phyloP scores from a whole-genome alignment of 2,888 invertebrate genomes.

The Pyrrhosoma nymphula region DNA sequence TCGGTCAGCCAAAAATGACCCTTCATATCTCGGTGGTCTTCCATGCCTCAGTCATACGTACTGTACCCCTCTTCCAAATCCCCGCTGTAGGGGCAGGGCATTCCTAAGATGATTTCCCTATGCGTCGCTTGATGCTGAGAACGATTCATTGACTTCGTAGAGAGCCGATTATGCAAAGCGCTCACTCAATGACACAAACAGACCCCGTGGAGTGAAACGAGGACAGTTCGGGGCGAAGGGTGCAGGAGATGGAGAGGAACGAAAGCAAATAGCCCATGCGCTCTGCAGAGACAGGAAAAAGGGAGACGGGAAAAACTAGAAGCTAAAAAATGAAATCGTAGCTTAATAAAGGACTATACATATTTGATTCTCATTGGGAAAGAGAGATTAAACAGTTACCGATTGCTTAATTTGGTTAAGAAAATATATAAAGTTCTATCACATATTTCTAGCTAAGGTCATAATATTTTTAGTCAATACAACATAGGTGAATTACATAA shows the following conservation, averaged over 20 bases:
- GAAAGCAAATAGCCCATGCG: not conserved
- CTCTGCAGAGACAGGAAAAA: not conserved
- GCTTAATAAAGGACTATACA: too few relatives aligned
- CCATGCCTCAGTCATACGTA: not conserved
- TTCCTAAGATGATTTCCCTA: not conserved
- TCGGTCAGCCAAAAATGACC: constrained; percentile 41
- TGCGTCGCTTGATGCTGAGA: not conserved
- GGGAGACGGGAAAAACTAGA: not conserved
- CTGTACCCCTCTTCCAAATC: not conserved
- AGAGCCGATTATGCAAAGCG: constrained; percentile 46
- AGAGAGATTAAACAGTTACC: too few relatives aligned
- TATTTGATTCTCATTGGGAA: too few relatives aligned
- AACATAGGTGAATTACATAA: too few relatives aligned
- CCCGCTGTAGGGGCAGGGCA: not conserved
- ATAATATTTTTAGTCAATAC: too few relatives aligned
- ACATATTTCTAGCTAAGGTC: too few relatives aligned
- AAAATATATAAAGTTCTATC: too few relatives aligned
- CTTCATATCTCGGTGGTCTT: constrained; percentile 13
- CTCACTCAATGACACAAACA: constrained; percentile 51
- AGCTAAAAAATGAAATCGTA: too few relatives aligned
- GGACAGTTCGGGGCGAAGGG: not conserved
- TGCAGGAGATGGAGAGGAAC: not conserved
- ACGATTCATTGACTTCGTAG: constrained; percentile 27
- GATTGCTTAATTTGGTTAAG: too few relatives aligned
- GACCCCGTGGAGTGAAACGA: not conserved